Conservation (phyloP, 2,888 invertebrate species). For the Falcaria lacertinaria region DNA sequence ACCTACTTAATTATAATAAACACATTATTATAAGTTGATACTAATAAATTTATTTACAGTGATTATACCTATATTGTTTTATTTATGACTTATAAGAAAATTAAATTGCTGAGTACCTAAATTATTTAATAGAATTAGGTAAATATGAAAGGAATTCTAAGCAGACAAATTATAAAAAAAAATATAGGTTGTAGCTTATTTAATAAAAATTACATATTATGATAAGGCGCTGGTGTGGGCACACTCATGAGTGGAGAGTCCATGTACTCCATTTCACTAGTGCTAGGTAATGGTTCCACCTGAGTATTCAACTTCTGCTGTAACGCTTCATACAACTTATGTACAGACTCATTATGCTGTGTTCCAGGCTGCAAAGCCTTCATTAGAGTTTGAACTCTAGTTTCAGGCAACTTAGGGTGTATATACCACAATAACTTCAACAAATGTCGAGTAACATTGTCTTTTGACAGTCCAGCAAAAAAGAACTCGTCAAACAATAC, state of each 20-base stretch:
- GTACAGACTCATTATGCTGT: slow-evolving; percentile 92
- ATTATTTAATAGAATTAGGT: no score
- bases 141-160: no score
- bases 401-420: slow-evolving; percentile 89
- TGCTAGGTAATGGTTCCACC: slow-evolving; percentile 81
- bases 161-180: no score
- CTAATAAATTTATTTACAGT: slow-evolving; percentile 68
- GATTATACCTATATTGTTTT: slow-evolving; percentile 31
- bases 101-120: not conserved
- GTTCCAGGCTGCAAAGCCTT: slow-evolving; percentile 87
- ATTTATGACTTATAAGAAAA: slow-evolving; percentile 11
- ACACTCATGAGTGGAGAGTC: slow-evolving; percentile 93
- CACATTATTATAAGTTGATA: slow-evolving; percentile 54
- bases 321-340: slow-evolving; percentile 86
- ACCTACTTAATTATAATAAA: slow-evolving; percentile 42
- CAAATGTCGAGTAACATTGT: slow-evolving; percentile 95
- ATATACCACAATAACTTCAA: slow-evolving; percentile 95
- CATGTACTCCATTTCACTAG: slow-evolving; percentile 86
- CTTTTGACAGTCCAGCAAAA: slow-evolving; percentile 91
- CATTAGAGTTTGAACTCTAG: slow-evolving; percentile 88
- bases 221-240: slow-evolving; percentile 88
- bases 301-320: slow-evolving; percentile 88
- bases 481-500: slow-evolving; percentile 97
- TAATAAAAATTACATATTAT: slow-evolving; percentile 32
- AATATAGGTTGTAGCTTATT: slow-evolving; percentile 10